Evolutionary conservation across 1,140 invertebrate genomes (phyloP).

Genomic region (Cepaea nemoralis): DNA sequence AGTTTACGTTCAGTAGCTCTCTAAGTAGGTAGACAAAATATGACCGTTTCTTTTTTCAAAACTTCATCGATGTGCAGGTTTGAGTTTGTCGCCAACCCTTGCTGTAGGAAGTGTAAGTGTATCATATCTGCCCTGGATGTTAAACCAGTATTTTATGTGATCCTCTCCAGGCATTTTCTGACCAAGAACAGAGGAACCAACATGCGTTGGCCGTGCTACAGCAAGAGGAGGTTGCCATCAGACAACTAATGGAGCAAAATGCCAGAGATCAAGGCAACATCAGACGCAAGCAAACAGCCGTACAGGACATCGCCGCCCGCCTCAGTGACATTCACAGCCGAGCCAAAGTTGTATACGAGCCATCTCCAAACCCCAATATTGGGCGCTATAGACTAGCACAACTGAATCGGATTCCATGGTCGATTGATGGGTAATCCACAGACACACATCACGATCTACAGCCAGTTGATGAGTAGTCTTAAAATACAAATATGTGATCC

Average conservation of each 20-base stretch:
- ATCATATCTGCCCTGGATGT: no score
- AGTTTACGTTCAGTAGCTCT: no score
- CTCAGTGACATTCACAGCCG: conserved; percentile 46
- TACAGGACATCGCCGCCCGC: conserved; percentile 42
- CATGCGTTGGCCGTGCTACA: conserved; percentile 45
- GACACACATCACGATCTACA: no score
- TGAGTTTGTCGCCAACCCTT: no score
- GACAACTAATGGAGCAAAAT: conserved; percentile 52
- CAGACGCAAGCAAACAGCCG: conserved; percentile 42
- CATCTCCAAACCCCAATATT: conserved; percentile 42
- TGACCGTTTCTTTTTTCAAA: no score
- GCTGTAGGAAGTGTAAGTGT: no score
- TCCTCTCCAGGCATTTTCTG: conserved; percentile 42
- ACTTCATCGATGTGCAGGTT: no score
- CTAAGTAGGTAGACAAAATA: no score
- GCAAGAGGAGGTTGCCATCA: conserved; percentile 50
- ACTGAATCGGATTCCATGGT: conserved; percentile 51
- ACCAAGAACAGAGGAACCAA: conserved; percentile 44
- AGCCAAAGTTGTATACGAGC: conserved; percentile 45
- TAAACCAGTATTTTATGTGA: no score
- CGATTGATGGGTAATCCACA: conserved; percentile 12
- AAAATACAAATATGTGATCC: no score
- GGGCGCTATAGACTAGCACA: conserved; percentile 45
- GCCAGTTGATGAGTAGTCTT: no score
- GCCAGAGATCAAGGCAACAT: conserved; percentile 46